Evolutionary conservation across 2,888 invertebrate genomes (phyloP), one percentile per base, ranked within the genome.

Genomic region (Drosophila buzzatii): DNA sequence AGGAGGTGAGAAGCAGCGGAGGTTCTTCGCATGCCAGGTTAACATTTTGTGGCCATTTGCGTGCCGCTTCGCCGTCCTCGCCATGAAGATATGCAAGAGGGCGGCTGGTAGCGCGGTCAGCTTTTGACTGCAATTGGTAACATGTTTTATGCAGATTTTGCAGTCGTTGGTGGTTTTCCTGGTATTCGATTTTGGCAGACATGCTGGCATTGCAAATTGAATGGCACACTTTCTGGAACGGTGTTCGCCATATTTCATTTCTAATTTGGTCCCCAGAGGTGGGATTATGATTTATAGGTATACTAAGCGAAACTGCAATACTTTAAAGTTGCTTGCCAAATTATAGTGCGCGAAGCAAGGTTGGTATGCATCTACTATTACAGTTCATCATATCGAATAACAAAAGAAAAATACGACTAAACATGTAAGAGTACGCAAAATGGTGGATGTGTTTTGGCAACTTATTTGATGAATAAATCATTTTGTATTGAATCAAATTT

Each of bases 91-190:
- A 23, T 37, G n/a, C 18, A 20, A n/a, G 39, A 10, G 39, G 27
- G n/a, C n/a, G 52, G 33, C 33, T 67, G 16, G 18, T 12, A 8
- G 39, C 9, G 57, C 42, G 20, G 44, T 16, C 42, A 44, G 33
- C 41, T 31, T 41, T 44, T 35, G 53, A 59, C 44, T 79, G 82
- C 76, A 78, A 61, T 68, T 78, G 70, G 82, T 76, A 74, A 67
- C 74, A 72, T 82, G 76, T 76, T 76, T 82, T 79, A 87, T 85
- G 85, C 76, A 87, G 85, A 85, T 87, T 84, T 75, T 68, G 63
- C 70, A 74, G 45, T 71, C 58, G 64, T 47, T 62, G 44, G 45
- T 57, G 8, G 53, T 64, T 73, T 83, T 55, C 63, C 73, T 55
- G 75, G 74, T 69, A 70, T 76, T 85, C 73, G 66, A 84, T 79